Percentiles rank a stretch among this genome's conserved stretches.
Conservation (phyloP, 1,140 invertebrate genomes). For the Formica selysi region DNA sequence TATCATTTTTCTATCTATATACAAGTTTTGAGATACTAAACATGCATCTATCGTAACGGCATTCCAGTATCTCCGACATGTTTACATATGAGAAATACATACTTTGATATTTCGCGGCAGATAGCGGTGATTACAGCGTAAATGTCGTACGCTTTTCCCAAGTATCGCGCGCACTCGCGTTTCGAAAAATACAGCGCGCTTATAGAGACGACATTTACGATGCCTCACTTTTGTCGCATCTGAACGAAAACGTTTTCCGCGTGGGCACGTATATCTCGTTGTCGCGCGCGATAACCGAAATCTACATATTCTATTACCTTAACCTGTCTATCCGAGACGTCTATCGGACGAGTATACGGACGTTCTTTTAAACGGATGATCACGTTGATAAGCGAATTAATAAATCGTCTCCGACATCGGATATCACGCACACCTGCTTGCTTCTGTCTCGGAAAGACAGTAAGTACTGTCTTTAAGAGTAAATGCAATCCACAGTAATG, state of each 20-base stretch:
- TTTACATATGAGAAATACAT: background rate
- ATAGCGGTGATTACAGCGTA: background rate
- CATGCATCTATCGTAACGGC: background rate
- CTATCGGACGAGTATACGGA: background rate
- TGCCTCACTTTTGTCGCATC: constrained; percentile 21
- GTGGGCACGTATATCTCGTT: background rate
- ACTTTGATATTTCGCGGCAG: background rate
- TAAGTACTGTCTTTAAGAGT: constrained; percentile 65
- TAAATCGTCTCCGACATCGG: background rate
- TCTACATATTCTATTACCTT: constrained; percentile 55
- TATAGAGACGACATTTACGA: constrained; percentile 10
- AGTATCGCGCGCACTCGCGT: constrained; percentile 15
- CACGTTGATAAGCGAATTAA: constrained; percentile 40
- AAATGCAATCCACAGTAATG: constrained; percentile 32
- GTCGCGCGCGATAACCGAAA: background rate
- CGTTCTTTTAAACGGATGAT: background rate
- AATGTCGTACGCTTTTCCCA: background rate
- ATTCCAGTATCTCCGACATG: background rate
- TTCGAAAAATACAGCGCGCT: constrained; percentile 1
- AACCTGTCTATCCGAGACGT: constrained; percentile 18
- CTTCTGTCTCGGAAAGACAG: constrained; percentile 32
- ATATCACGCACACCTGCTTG: constrained; percentile 3
- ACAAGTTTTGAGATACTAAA: background rate
- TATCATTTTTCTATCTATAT: too few relatives aligned
- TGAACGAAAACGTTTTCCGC: constrained; percentile 1